Conservation (phyloP, 2,113 vertebrate species). For the Chaenocephalus aceratus region DNA sequence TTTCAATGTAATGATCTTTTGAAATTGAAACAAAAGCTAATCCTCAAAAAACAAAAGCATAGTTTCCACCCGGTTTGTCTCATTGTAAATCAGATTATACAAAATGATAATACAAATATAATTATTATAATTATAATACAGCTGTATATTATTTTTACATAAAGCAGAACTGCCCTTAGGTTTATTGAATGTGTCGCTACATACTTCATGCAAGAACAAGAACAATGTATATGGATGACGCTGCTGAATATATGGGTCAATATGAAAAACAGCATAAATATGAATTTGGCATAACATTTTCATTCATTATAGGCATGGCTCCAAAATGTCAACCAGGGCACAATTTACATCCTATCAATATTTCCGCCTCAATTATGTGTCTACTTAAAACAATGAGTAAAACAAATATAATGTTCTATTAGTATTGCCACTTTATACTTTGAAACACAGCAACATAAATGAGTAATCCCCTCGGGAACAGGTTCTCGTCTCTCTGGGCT, state of each 20-base stretch:
- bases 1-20: not conserved
- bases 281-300: slow-evolving; percentile 75
- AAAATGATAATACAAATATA: not conserved
- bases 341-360: slow-evolving; percentile 76
- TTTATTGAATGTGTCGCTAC: slow-evolving; percentile 62
- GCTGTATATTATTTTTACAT: slow-evolving; percentile 38
- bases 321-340: slow-evolving; percentile 71
- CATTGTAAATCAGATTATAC: slow-evolving; percentile 7
- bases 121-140: slow-evolving; percentile 13
- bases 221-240: slow-evolving; percentile 78
- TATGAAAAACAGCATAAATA: slow-evolving; percentile 77
- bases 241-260: slow-evolving; percentile 67
- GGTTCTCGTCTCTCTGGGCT: slow-evolving; percentile 87
- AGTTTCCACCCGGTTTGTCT: not conserved
- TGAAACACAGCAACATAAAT: not conserved
- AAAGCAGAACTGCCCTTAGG: slow-evolving; percentile 62
- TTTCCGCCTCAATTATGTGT: slow-evolving; percentile 54
- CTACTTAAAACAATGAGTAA: slow-evolving; percentile 18
- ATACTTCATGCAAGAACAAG: slow-evolving; percentile 73
- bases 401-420: slow-evolving; percentile 36
- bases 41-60: not conserved
- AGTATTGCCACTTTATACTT: slow-evolving; percentile 12
- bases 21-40: no score
- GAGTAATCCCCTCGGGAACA: slow-evolving; percentile 51
- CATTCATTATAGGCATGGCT: slow-evolving; percentile 75